These are phyloP conservation scores for Muraenolepis orangiensis DNA, from an alignment of 2,797 vertebrate genomes.

Conservation along the genomic window DNA sequence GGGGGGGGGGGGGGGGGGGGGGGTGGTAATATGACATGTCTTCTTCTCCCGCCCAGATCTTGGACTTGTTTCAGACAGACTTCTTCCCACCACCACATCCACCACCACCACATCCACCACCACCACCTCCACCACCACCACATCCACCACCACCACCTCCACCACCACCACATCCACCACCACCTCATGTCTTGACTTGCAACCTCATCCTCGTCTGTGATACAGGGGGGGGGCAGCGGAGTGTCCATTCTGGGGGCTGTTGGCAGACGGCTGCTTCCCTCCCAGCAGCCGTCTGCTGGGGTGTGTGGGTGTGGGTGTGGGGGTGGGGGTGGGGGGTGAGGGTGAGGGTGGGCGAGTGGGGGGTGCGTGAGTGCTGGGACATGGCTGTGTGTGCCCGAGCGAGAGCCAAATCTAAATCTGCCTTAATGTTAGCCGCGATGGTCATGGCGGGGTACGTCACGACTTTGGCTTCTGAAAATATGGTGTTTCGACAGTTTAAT, in stretches of 20 bases:
- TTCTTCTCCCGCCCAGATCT: too few species aligned
- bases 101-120: too few species aligned
- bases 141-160: too few species aligned
- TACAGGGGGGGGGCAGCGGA: slow-evolving; percentile 30
- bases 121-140: too few species aligned
- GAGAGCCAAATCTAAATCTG: slow-evolving; percentile 44
- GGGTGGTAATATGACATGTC: too few species aligned
- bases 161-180: slow-evolving; percentile 39
- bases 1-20: too few species aligned
- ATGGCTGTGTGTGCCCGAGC: slow-evolving; percentile 51
- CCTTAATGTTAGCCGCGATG: not conserved
- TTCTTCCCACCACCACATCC: too few species aligned
- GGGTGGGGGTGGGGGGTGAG: not conserved
- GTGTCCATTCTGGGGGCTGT: slow-evolving; percentile 31
- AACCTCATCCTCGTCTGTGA: slow-evolving; percentile 43
- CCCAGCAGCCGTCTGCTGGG: too few species aligned
- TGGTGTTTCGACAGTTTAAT: slow-evolving; percentile 22
- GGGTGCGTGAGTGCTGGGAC: slow-evolving; percentile 23
- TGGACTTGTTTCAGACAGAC: too few species aligned
- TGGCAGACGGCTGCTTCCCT: slow-evolving; percentile 37
- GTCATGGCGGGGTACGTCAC: not conserved
- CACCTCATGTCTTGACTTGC: slow-evolving; percentile 38
- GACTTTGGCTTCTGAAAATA: slow-evolving; percentile 48
- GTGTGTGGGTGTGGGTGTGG: too few species aligned
- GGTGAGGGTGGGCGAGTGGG: not conserved